Evolutionary conservation across 2,113 vertebrate species (phyloP).

Genomic region (Raja brachyura): DNA sequence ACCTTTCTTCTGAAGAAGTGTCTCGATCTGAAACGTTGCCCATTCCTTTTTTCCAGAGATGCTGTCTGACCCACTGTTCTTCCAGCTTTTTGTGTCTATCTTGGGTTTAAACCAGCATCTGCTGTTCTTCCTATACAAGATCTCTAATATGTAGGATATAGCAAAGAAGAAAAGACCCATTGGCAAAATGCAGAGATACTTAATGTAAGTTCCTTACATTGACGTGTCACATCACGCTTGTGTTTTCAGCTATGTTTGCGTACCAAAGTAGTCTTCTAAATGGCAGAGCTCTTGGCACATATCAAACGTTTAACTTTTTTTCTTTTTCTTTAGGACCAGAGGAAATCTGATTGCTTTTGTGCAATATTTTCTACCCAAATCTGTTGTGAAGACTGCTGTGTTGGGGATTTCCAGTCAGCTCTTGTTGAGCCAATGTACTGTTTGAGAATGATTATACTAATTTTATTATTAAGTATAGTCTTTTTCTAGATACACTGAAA

Average conservation of each 20-base stretch:
- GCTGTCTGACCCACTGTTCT: too few species aligned
- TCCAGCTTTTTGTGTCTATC: too few species aligned
- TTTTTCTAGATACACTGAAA: neutral
- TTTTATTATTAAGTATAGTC: neutral
- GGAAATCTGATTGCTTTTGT: constrained; percentile 18
- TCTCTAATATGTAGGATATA: neutral
- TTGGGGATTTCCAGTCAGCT: neutral
- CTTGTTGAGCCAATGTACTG: constrained; percentile 5
- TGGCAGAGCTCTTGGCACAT: neutral
- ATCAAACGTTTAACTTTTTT: neutral
- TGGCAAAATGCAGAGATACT: neutral
- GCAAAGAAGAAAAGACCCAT: neutral
- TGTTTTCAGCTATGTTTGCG: neutral
- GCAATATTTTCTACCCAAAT: neutral
- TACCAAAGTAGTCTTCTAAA: neutral
- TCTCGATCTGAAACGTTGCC: too few species aligned
- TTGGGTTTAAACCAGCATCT: too few species aligned
- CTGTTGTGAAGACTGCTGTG: neutral
- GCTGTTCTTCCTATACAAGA: too few species aligned
- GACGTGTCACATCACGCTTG: neutral
- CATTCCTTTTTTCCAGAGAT: too few species aligned
- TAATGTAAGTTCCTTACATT: neutral
- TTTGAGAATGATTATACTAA: neutral
- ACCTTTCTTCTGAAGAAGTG: too few species aligned
- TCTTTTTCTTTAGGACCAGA: neutral